A percentile compares a stretch with the other conserved stretches of the same genome.
Evolutionary conservation across 2,113 vertebrate genomes (phyloP).

Genomic region (Dermatemys mawii): DNA sequence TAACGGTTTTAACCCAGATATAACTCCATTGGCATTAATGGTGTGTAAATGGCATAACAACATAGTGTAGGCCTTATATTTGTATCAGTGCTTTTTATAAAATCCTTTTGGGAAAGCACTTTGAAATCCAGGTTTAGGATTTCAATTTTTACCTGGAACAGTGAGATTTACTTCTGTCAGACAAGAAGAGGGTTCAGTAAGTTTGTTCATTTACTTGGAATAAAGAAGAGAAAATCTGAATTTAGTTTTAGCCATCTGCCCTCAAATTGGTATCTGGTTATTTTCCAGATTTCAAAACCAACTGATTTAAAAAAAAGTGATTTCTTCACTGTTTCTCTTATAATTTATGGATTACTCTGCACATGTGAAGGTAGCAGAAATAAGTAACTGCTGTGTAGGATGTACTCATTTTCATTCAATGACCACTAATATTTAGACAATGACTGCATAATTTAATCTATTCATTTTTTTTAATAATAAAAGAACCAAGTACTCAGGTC

Average conservation of each 20-base stretch:
- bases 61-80: background rate
- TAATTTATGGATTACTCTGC: background rate
- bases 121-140: background rate
- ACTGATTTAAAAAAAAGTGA: background rate
- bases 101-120: background rate
- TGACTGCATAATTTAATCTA: background rate
- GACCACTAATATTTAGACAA: background rate
- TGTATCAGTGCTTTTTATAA: background rate
- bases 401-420: background rate
- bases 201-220: background rate
- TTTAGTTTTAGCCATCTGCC: background rate
- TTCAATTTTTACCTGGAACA: background rate
- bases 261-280: background rate
- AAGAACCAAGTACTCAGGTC: too few species aligned
- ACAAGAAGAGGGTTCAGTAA: background rate
- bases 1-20: background rate
- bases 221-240: background rate
- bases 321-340: background rate
- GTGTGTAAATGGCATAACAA: background rate
- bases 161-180: background rate
- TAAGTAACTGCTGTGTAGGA: background rate
- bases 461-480: background rate
- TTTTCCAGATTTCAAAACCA: background rate
- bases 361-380: background rate
- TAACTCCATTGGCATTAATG: background rate